These are phyloP conservation scores for Nematopogon swammerdamellus DNA, from an alignment of 2,888 invertebrate species.

Conservation along the genomic window DNA sequence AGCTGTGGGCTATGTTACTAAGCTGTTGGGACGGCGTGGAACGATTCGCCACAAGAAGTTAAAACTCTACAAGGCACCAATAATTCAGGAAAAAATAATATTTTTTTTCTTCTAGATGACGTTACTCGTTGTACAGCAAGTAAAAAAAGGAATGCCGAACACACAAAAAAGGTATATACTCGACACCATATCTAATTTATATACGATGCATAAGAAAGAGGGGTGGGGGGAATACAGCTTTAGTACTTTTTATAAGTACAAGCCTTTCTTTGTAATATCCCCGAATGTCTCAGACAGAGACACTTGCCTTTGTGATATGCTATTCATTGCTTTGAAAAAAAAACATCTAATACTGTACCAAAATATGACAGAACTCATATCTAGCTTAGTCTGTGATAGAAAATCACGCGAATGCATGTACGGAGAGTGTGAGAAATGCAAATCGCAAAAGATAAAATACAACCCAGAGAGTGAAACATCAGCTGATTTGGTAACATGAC, in stretches of 20 bases:
- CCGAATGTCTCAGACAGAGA: background rate
- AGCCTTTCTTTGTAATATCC: background rate
- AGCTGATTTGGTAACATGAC: constrained; percentile 1
- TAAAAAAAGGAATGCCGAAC: too few relatives aligned
- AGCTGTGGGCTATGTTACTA: too few relatives aligned
- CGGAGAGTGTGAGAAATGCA: constrained; percentile 2
- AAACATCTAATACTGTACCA: too few relatives aligned
- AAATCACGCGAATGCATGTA: constrained; percentile 3
- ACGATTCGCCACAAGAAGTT: too few relatives aligned
- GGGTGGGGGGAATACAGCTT: constrained; percentile 1
- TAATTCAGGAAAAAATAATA: too few relatives aligned
- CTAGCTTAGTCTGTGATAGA: constrained; percentile 1
- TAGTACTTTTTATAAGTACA: constrained; percentile 1
- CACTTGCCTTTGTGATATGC: background rate
- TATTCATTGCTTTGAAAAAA: constrained; percentile 1
- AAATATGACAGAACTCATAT: too few relatives aligned
- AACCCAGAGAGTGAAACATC: background rate
- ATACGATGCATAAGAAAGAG: constrained; percentile 1
- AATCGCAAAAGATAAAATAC: constrained; percentile 1
- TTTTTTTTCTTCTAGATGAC: too few relatives aligned
- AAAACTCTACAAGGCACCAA: too few relatives aligned
- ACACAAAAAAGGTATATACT: too few relatives aligned
- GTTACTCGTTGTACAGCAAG: too few relatives aligned
- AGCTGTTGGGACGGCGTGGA: too few relatives aligned
- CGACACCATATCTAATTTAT: constrained; percentile 3